A percentile compares a stretch with the other conserved stretches of the same genome.
Evolutionary conservation across 2,113 vertebrate species (phyloP).

Genomic region (Nipponia nippon): DNA sequence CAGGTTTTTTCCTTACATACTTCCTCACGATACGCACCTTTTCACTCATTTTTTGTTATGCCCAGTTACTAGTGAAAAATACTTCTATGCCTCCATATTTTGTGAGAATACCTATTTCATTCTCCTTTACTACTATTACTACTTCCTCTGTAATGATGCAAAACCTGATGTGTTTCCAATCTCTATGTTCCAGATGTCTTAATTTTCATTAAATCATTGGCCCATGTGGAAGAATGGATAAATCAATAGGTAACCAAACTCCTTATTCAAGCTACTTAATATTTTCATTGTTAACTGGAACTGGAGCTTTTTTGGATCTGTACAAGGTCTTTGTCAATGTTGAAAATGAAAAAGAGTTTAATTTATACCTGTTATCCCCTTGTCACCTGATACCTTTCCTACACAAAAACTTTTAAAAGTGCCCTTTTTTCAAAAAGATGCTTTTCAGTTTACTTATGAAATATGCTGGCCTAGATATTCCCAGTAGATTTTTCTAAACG

Average conservation of each 20-base stretch:
- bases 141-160: neutral
- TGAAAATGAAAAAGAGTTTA: neutral
- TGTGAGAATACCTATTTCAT: neutral
- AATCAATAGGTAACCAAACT: slow-evolving; percentile 1
- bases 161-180: neutral
- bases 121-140: neutral
- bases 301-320: neutral
- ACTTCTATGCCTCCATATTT: neutral
- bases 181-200: neutral
- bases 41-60: neutral
- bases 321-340: neutral
- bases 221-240: neutral
- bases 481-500: neutral
- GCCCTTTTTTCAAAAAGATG: neutral
- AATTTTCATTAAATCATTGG: neutral
- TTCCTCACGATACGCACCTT: neutral
- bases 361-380: neutral
- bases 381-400: neutral
- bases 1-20: neutral
- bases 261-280: neutral
- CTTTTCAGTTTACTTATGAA: neutral
- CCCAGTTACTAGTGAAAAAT: neutral
- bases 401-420: neutral
- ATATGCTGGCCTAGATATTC: neutral
- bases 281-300: neutral